These are phyloP conservation scores for Oplegnathus fasciatus DNA, from an alignment of 2,113 vertebrate species.

Conservation along the genomic window DNA sequence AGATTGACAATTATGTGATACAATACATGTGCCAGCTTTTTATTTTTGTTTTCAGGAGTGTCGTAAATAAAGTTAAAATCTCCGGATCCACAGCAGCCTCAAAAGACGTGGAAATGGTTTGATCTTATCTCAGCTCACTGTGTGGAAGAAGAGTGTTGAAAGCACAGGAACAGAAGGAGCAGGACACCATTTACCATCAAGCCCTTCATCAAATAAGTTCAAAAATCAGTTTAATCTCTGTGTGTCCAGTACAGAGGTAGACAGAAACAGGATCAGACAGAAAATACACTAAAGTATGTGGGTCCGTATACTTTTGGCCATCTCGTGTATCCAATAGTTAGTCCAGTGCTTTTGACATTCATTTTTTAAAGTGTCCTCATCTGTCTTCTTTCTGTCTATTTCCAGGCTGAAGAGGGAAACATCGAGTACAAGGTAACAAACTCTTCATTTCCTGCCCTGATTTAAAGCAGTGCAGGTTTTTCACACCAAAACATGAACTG, in stretches of 20 bases:
- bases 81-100: too few species aligned
- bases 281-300: not conserved
- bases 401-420: slow-evolving; percentile 97
- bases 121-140: not conserved
- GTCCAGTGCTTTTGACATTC: not conserved
- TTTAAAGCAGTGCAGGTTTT: too few species aligned
- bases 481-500: too few species aligned
- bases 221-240: not conserved
- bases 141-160: too few species aligned
- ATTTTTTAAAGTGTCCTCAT: not conserved
- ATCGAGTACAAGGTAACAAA: slow-evolving; percentile 95
- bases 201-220: not conserved
- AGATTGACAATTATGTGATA: too few species aligned
- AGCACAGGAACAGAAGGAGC: too few species aligned
- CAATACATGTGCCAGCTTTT: too few species aligned
- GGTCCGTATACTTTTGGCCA: not conserved
- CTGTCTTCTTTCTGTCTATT: slow-evolving; percentile 43
- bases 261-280: not conserved
- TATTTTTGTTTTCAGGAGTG: not conserved
- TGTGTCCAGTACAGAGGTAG: not conserved
- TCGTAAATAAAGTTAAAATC: not conserved
- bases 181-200: not conserved
- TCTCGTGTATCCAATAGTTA: too few species aligned
- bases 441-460: not conserved
- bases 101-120: too few species aligned